A percentile compares a stretch with the other conserved stretches of the same genome.
Conservation (phyloP, 1,140 invertebrate genomes). For the Mactra quadrangularis region DNA sequence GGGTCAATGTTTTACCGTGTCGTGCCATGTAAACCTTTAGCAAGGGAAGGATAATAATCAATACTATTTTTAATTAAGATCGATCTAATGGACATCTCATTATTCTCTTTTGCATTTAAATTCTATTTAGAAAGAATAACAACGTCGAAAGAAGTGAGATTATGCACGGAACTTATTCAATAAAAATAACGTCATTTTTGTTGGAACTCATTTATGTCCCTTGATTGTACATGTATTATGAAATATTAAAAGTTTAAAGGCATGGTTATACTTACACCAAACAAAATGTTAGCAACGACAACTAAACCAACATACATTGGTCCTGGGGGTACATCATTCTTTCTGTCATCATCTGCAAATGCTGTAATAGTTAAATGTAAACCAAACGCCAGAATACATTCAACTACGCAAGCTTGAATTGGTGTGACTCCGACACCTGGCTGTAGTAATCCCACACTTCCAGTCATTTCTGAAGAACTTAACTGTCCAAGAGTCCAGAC, state of each 20-base stretch:
- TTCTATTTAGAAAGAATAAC: too few species aligned
- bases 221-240: too few species aligned
- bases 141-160: too few species aligned
- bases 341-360: conserved; percentile 90
- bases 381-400: conserved; percentile 94
- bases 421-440: conserved; percentile 67
- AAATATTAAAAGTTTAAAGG: background rate
- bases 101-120: too few species aligned
- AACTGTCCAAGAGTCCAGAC: conserved; percentile 70
- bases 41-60: too few species aligned
- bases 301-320: conserved; percentile 92
- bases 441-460: conserved; percentile 66
- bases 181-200: too few species aligned
- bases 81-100: too few species aligned
- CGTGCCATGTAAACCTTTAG: too few species aligned
- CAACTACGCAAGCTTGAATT: conserved; percentile 90
- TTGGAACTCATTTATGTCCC: too few species aligned
- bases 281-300: conserved; percentile 72
- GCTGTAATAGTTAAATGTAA: conserved; percentile 94
- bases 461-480: conserved; percentile 62
- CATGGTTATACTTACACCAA: conserved; percentile 66
- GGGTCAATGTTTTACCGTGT: too few species aligned
- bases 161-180: too few species aligned
- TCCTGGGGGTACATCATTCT: conserved; percentile 92
- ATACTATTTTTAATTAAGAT: too few species aligned